Evolutionary conservation across 2,888 invertebrate species (phyloP).

Genomic region (Diabrotica balteata): DNA sequence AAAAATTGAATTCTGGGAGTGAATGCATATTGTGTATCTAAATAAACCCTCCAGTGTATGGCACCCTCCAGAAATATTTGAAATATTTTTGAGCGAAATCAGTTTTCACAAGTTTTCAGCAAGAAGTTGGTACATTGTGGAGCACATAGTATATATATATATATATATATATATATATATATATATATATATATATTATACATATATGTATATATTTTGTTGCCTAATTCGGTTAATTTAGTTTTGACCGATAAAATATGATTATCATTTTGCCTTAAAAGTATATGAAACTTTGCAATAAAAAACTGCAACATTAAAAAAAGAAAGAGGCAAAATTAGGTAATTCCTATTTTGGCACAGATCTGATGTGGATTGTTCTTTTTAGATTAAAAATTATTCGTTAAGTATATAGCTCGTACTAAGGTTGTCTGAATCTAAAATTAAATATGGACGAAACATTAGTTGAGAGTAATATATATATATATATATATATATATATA

Average conservation of each 20-base stretch:
- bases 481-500: too few species aligned
- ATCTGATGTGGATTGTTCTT: conserved; percentile 3
- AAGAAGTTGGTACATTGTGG: too few species aligned
- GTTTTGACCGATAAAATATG: background rate
- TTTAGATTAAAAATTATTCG: background rate
- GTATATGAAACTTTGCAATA: background rate
- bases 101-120: too few species aligned
- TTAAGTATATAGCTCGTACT: background rate
- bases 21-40: too few species aligned
- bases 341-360: conserved; percentile 22
- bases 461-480: background rate
- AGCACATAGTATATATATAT: too few species aligned
- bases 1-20: too few species aligned
- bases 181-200: too few species aligned
- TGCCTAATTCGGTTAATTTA: background rate
- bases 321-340: background rate
- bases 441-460: conserved; percentile 5
- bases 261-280: background rate
- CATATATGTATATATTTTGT: too few species aligned
- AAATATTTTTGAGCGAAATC: too few species aligned
- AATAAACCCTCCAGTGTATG: too few species aligned
- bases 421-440: conserved; percentile 7
- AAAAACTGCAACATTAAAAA: conserved; percentile 1
- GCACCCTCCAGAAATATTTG: too few species aligned
- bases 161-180: too few species aligned